Evolutionary conservation across 2,888 invertebrate species (phyloP).

Genomic region (Andrena fulva): DNA sequence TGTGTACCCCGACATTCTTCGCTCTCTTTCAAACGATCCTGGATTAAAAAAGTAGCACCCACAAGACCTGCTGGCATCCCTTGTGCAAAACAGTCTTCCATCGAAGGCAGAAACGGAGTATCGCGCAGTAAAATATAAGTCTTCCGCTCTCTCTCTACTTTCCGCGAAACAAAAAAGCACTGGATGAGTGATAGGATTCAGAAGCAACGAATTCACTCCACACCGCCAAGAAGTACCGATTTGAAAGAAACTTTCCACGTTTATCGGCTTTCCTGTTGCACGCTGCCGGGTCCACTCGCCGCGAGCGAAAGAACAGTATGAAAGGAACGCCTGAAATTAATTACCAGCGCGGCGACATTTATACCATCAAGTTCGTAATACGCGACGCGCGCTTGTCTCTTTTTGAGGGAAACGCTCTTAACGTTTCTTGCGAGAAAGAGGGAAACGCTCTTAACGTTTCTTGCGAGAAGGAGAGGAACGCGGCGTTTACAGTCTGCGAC

Average conservation of each 20-base stretch:
- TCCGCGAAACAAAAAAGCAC: conserved; percentile 26
- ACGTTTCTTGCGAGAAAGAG: conserved; percentile 56
- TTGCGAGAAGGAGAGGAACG: conserved; percentile 9
- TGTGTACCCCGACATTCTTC: no score
- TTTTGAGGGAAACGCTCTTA: conserved; percentile 67
- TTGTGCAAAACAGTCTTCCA: no score
- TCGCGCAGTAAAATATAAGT: background rate
- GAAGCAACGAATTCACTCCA: conserved; percentile 35
- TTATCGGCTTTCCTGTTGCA: conserved; percentile 66
- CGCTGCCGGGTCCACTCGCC: conserved; percentile 51
- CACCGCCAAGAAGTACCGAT: conserved; percentile 43
- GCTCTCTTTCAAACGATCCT: background rate
- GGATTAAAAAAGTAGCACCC: background rate
- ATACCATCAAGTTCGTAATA: conserved; percentile 74
- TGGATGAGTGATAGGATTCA: background rate
- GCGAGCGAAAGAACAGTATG: conserved; percentile 64
- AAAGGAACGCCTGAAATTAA: conserved; percentile 70
- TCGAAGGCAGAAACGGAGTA: no score
- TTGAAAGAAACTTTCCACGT: conserved; percentile 67
- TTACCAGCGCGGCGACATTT: conserved; percentile 64
- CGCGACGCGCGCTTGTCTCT: conserved; percentile 76
- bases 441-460: conserved; percentile 67
- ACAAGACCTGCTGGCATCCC: no score
- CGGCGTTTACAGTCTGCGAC: conserved; percentile 44
- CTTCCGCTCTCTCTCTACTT: background rate